phyloP scores from a whole-genome alignment of 1,140 invertebrate species.

The Mactra quadrangularis region DNA sequence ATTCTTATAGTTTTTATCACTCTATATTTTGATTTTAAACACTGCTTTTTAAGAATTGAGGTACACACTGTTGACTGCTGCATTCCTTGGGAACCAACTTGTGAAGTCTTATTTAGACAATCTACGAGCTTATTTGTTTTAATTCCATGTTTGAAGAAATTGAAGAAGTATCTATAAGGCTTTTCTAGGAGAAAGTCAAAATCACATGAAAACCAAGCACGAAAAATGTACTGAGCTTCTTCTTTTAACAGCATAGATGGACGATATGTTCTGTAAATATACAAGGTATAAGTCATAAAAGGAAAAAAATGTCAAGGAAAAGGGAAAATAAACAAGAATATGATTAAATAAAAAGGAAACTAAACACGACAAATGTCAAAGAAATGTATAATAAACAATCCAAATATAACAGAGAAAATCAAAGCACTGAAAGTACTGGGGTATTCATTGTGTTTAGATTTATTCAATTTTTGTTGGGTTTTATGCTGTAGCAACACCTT shows the following conservation, averaged over 20 bases:
- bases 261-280: conserved; percentile 13
- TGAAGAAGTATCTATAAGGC: background rate
- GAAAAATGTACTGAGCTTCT: background rate
- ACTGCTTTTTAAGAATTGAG: background rate
- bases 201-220: conserved; percentile 30
- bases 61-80: background rate
- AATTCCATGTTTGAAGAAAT: conserved; percentile 12
- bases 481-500: too few relatives aligned
- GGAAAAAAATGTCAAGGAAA: too few relatives aligned
- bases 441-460: too few relatives aligned
- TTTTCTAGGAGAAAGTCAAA: conserved; percentile 6
- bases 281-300: too few relatives aligned
- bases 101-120: background rate
- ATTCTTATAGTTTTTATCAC: conserved; percentile 41
- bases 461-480: too few relatives aligned
- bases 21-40: conserved; percentile 26
- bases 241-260: conserved; percentile 17
- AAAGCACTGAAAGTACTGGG: too few relatives aligned
- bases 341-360: too few relatives aligned
- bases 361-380: too few relatives aligned
- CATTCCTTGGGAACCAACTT: background rate
- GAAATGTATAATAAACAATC: too few relatives aligned
- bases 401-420: too few relatives aligned
- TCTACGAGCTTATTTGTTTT: conserved; percentile 23
- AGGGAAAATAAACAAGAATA: too few relatives aligned